Evolutionary conservation across 2,888 invertebrate species (phyloP).

Genomic region (Tuberolachnus salignus): DNA sequence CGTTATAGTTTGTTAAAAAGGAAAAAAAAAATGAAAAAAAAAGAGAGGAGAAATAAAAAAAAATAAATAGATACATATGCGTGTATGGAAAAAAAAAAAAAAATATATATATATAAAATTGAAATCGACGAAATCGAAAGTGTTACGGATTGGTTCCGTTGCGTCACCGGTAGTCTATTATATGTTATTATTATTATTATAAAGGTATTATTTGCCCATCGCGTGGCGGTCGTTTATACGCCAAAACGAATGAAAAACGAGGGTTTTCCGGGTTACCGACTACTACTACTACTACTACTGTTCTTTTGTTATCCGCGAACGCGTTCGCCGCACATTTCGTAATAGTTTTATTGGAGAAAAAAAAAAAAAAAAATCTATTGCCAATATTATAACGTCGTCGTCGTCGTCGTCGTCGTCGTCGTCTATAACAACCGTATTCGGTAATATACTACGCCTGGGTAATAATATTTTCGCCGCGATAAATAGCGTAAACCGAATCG

Average conservation of each 20-base stretch:
- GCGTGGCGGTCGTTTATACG: slow-evolving; percentile 7
- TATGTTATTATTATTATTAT: slow-evolving; percentile 28
- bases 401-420: background rate
- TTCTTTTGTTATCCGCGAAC: slow-evolving; percentile 29
- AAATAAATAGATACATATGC: no score
- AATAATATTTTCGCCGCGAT: no score
- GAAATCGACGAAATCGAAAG: slow-evolving; percentile 53
- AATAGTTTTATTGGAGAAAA: background rate
- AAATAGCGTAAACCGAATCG: no score
- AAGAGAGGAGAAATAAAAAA: slow-evolving; percentile 13
- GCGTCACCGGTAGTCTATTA: slow-evolving; percentile 41
- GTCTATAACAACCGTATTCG: background rate
- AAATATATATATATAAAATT: slow-evolving; percentile 5
- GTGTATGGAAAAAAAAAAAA: slow-evolving; percentile 29
- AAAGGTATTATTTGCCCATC: slow-evolving; percentile 30
- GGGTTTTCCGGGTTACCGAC: slow-evolving; percentile 49
- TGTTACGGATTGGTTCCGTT: slow-evolving; percentile 55
- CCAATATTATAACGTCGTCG: slow-evolving; percentile 11
- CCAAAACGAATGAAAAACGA: slow-evolving; percentile 51
- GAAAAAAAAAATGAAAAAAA: slow-evolving; percentile 37
- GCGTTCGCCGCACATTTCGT: slow-evolving; percentile 29
- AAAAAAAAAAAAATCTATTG: slow-evolving; percentile 1
- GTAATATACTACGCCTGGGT: background rate
- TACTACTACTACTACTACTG: no score
- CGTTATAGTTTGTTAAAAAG: background rate